Evolutionary conservation across 2,113 vertebrate species (phyloP).

Genomic region (Entosphenus tridentatus): DNA sequence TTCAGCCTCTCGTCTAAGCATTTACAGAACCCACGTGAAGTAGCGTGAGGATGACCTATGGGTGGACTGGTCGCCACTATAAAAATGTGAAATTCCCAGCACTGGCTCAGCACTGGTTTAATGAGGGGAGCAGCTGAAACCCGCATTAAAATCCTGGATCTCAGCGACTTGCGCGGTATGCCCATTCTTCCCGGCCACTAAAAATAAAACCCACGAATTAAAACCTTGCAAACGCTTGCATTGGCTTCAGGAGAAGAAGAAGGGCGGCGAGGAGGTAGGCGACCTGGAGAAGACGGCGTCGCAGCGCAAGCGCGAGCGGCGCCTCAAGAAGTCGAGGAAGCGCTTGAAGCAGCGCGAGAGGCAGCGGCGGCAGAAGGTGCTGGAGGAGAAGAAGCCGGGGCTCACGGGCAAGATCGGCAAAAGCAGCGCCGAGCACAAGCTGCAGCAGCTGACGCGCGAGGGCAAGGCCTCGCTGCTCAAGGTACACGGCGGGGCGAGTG

Average conservation of each 20-base stretch:
- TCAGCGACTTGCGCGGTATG: too few relatives aligned
- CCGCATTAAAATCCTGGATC: too few relatives aligned
- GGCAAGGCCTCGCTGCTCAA: conserved; percentile 51
- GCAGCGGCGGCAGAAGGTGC: conserved; percentile 35
- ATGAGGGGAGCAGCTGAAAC: too few relatives aligned
- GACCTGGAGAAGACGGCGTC: conserved; percentile 52
- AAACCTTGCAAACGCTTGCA: too few relatives aligned
- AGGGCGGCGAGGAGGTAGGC: conserved; percentile 53
- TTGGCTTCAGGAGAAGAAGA: conserved; percentile 53
- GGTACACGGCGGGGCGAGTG: conserved; percentile 19
- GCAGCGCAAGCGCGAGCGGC: conserved; percentile 64
- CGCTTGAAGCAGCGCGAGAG: conserved; percentile 37
- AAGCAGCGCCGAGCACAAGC: conserved; percentile 29
- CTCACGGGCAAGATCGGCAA: conserved; percentile 26
- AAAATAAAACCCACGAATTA: too few relatives aligned
- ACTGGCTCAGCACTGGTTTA: too few relatives aligned
- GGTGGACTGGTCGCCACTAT: too few relatives aligned
- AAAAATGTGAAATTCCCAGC: too few relatives aligned
- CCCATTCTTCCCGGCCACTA: too few relatives aligned
- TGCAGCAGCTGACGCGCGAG: conserved; percentile 45
- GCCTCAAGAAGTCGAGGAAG: conserved; percentile 50
- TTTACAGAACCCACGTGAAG: too few relatives aligned
- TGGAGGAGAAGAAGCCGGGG: conserved; percentile 25
- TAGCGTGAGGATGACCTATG: too few relatives aligned
- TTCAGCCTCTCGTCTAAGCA: too few relatives aligned